Conservation (phyloP, 1,140 invertebrate species). For the Lanistes nyassanus region DNA sequence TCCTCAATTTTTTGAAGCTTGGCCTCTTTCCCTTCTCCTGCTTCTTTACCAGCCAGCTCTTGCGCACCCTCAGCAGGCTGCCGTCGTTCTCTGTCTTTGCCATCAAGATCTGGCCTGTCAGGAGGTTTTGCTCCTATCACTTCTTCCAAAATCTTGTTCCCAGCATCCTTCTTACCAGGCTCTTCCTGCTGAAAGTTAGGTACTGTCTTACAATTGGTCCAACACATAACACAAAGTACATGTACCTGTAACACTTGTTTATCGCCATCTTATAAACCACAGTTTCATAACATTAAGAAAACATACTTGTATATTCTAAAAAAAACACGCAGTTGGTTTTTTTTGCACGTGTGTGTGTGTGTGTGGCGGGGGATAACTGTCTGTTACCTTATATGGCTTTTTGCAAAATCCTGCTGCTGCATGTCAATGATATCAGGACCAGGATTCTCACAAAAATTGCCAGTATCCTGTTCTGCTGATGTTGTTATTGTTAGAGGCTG, state of each 20-base stretch:
- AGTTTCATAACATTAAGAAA: too few relatives aligned
- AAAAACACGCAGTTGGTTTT: background rate
- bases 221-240: slow-evolving; percentile 2
- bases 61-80: slow-evolving; percentile 2
- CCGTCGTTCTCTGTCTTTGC: slow-evolving; percentile 11
- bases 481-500: too few relatives aligned
- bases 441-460: too few relatives aligned
- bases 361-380: background rate
- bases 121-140: slow-evolving; percentile 11
- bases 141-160: slow-evolving; percentile 7
- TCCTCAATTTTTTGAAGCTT: slow-evolving; percentile 70
- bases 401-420: too few relatives aligned
- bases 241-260: too few relatives aligned
- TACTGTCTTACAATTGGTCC: too few relatives aligned
- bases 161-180: background rate
- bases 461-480: too few relatives aligned
- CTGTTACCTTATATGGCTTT: background rate
- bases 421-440: too few relatives aligned
- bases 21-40: slow-evolving; percentile 39
- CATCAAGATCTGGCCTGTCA: slow-evolving; percentile 10
- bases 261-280: too few relatives aligned
- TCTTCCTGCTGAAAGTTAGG: background rate
- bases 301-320: too few relatives aligned
- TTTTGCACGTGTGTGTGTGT: slow-evolving; percentile 4
- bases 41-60: slow-evolving; percentile 21